Percentiles rank a stretch among this genome's conserved stretches.
phyloP scores from a whole-genome alignment of 2,888 invertebrate genomes.

The Drosophila putrida region DNA sequence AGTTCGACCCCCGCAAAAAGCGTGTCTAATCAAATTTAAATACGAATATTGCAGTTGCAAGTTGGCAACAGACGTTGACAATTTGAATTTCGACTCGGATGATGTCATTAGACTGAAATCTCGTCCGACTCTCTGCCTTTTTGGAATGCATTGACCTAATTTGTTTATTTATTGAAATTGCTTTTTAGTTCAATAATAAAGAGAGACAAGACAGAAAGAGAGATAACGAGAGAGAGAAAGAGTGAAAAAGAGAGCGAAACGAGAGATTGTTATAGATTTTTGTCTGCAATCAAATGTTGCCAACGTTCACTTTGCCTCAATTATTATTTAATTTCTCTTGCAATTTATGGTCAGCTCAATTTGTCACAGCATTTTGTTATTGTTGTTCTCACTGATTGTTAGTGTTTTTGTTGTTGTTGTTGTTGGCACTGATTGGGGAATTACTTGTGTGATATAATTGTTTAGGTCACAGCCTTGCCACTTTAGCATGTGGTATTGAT shows the following conservation, averaged over 20 bases:
- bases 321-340: conserved; percentile 73
- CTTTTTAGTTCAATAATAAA: conserved; percentile 55
- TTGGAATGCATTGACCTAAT: conserved; percentile 68
- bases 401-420: conserved; percentile 11
- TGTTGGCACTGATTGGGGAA: conserved; percentile 46
- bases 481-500: conserved; percentile 41
- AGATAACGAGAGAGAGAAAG: background rate
- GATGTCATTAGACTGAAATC: conserved; percentile 47
- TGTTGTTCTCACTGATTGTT: conserved; percentile 37
- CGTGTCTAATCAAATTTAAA: conserved; percentile 49
- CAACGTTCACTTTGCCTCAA: conserved; percentile 52
- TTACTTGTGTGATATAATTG: conserved; percentile 24
- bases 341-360: conserved; percentile 61
- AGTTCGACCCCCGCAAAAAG: conserved; percentile 23
- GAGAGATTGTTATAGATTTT: conserved; percentile 26
- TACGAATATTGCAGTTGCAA: conserved; percentile 33
- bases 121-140: background rate
- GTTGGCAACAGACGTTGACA: conserved; percentile 49
- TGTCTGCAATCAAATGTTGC: conserved; percentile 27
- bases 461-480: conserved; percentile 37
- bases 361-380: conserved; percentile 52
- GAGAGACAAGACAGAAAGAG: conserved; percentile 4
- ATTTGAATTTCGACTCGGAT: conserved; percentile 34
- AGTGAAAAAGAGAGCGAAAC: background rate
- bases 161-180: conserved; percentile 77